Evolutionary conservation across 2,113 vertebrate species (phyloP), one percentile per base, ranked within the genome.

Genomic region (Morone chrysops): DNA sequence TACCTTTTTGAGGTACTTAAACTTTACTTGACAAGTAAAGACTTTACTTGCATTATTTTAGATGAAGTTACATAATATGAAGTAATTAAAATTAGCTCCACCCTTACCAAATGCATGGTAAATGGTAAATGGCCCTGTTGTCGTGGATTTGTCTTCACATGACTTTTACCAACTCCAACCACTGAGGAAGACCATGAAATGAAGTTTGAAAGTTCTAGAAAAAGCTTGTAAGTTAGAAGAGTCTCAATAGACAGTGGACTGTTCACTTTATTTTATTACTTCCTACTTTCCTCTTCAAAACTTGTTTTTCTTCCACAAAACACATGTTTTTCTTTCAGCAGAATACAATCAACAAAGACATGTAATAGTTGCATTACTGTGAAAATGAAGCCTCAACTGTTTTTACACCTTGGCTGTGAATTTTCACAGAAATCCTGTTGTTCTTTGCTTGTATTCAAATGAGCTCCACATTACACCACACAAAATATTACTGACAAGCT

Each of bases 341-440:
- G 31, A 7, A 13, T 66, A 6, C 7, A 41, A 3, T 43, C n/a
- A 56, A 59, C 38, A 67, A 14, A 87, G 0, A 2, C 13, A 6
- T 18, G 40, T 1, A 22, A 31, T n/a, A 60, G 47, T 68, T 48
- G 16, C 6, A 11, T 75, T 38, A 0, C 25, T 65, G 81, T 51
- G 76, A 45, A 83, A 76, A 70, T 25, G 14, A 75, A 83, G 81
- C 81, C 69, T 82, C 4, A 69, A n/a, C 61, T 60, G 10, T 71
- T 43, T 82, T 87, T 77, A 81, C 85, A 82, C 80, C 41, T 78
- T 14, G 3, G 14, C 71, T 88, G 87, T 75, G 90, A 91, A 84
- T 63, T 57, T 80, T 91, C 85, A 89, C 87, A 86, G 80, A 43
- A 13, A 51, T 47, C 22, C 48, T 20, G 20, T 53, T 68, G 77